These are phyloP conservation scores for Cephalotes varians DNA, from an alignment of 2,888 invertebrate genomes.

Conservation along the genomic window DNA sequence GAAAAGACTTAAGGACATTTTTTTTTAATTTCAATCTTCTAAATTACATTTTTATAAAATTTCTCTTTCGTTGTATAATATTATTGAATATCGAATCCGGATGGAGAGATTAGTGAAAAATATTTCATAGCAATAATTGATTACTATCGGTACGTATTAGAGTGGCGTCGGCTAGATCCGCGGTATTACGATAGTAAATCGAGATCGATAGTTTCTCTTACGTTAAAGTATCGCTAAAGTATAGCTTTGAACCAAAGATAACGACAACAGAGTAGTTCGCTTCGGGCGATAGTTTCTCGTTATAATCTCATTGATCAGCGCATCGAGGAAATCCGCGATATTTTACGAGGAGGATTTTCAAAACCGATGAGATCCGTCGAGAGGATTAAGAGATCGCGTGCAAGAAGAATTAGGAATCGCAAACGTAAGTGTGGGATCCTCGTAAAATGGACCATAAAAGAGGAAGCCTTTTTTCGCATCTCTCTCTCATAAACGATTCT, in stretches of 20 bases:
- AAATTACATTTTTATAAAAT: not conserved
- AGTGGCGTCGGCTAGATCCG: not conserved
- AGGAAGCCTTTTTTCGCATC: conserved; percentile 17
- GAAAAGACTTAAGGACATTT: not conserved
- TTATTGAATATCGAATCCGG: not conserved
- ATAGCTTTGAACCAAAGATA: conserved; percentile 40
- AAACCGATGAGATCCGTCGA: conserved; percentile 22
- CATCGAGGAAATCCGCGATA: conserved; percentile 37
- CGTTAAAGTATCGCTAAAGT: conserved; percentile 36
- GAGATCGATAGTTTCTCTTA: conserved; percentile 33
- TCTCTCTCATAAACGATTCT: conserved; percentile 45
- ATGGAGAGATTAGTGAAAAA: not conserved
- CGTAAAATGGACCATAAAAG: conserved; percentile 3
- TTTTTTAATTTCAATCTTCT: not conserved
- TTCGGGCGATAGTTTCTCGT: conserved; percentile 43
- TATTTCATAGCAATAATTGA: not conserved
- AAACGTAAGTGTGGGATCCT: conserved; percentile 6
- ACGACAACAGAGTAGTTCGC: conserved; percentile 34
- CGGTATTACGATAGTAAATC: conserved; percentile 36
- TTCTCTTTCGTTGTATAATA: not conserved
- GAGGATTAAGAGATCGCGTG: conserved; percentile 50
- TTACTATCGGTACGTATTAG: conserved; percentile 17
- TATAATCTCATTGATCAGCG: conserved; percentile 45
- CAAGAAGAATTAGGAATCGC: conserved; percentile 36
- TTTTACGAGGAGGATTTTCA: conserved; percentile 35